Base-by-base conservation (phyloP, 2,888 invertebrate genomes). In the Macrophya annulata region DNA sequence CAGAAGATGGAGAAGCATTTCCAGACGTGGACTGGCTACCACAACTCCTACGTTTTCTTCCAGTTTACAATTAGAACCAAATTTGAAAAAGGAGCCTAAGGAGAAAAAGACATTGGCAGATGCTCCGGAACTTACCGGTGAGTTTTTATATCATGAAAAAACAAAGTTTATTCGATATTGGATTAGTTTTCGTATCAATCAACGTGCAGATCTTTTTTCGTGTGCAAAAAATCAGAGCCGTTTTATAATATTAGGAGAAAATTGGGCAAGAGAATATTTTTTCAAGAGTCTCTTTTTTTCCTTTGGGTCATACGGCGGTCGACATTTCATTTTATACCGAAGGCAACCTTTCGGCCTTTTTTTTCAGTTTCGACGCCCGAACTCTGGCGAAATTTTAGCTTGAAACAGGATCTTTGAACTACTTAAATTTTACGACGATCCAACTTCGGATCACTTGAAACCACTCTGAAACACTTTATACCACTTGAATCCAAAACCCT, bases 1-100 rank as follows among this genome's bases (percentile, higher is more conserved):
- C 93, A 94, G 95, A 87, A 94, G 95, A 89, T 95, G 95, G 95
- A 94, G 95, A 93, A 90, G 89, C 85, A 92, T 92, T 86, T 92
- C 92, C 9, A 92, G 91, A 84, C 90, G 92, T 85, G 90, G 91
- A 85, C 79, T 93, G 6, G 91, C 92, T 43, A 89, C 91, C 71
- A 88, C 90, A 31, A 87, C 89, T 17, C 85, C 90, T 37, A 87
- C 89, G 4, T 93, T 92, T 68, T 87, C 90, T 72, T 92, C 93
- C 51, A 90, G 87, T 37, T 87, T 93, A 55, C 77, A 77, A 77
- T 77, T 55, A 40, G 83, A 83, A 83, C 89, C 91, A 17, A 89
- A 91, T 59, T 86, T 92, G 48, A 89, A 89, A 82, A 92, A 90
- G 85, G 90, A 91, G 25, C 87, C 89, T 1, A 87, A 88, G 76